phyloP scores from a whole-genome alignment of 1,140 invertebrate species.

The Lasaia peninsularis region DNA sequence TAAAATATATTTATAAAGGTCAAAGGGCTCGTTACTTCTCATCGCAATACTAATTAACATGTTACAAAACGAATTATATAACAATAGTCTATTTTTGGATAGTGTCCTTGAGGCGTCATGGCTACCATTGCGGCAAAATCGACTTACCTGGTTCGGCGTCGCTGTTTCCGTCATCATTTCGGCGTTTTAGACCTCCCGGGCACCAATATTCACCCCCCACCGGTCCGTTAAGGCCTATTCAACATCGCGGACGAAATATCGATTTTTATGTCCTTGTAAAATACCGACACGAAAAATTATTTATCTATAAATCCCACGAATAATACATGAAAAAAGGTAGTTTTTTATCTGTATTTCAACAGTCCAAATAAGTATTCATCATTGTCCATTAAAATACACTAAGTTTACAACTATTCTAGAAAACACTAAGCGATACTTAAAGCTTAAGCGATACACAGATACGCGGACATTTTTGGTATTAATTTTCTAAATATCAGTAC shows the following conservation, averaged over 20 bases:
- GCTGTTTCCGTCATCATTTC: constrained; percentile 69
- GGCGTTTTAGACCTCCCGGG: constrained; percentile 47
- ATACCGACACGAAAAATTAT: constrained; percentile 20
- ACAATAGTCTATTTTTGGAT: constrained; percentile 18
- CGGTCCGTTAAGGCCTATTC: constrained; percentile 30
- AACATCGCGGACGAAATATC: constrained; percentile 46
- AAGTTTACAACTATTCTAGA: constrained; percentile 32
- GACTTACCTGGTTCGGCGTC: constrained; percentile 65
- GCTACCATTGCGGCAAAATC: constrained; percentile 35
- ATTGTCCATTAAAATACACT: constrained; percentile 46
- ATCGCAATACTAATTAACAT: neutral
- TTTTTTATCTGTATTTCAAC: neutral
- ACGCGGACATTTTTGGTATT: constrained; percentile 36
- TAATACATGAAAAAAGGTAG: neutral
- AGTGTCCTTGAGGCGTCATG: constrained; percentile 43
- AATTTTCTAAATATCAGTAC: constrained; percentile 36
- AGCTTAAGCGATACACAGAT: constrained; percentile 50
- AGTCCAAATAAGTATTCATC: constrained; percentile 28
- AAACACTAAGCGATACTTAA: constrained; percentile 61
- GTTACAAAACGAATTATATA: neutral
- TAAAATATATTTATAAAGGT: too few relatives aligned
- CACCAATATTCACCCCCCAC: constrained; percentile 49
- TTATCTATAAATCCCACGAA: constrained; percentile 7
- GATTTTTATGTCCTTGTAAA: constrained; percentile 53
- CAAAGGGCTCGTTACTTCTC: too few relatives aligned